phyloP scores from a whole-genome alignment of 2,113 vertebrate genomes.

The Mesocricetus auratus region DNA sequence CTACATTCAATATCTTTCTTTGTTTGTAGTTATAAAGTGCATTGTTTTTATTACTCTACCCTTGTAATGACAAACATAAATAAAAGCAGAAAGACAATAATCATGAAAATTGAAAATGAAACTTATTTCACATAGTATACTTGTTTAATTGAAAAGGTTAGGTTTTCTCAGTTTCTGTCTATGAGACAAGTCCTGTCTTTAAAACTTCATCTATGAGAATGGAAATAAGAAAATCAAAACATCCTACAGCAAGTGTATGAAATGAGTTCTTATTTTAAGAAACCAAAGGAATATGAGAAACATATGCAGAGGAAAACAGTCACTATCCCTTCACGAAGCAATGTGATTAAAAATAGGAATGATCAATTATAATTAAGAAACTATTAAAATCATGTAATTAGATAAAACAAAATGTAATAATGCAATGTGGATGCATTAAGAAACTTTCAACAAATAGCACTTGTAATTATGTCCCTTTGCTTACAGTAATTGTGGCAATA shows the following conservation, averaged over 20 bases:
- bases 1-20: not conserved
- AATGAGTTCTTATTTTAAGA: not conserved
- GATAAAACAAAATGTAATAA: conserved; percentile 4
- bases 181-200: not conserved
- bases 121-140: not conserved
- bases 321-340: not conserved
- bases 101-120: not conserved
- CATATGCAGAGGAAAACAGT: not conserved
- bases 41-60: not conserved
- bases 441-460: not conserved
- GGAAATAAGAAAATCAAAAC: not conserved
- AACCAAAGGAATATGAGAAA: not conserved
- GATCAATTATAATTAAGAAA: not conserved
- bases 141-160: not conserved
- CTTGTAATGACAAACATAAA: not conserved
- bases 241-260: not conserved
- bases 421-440: not conserved
- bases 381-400: not conserved
- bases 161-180: not conserved
- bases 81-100: not conserved
- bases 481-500: not conserved
- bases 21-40: not conserved
- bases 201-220: not conserved
- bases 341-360: not conserved
- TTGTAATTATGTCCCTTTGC: not conserved